Percentiles rank a stretch among this genome's conserved stretches.
These are phyloP conservation scores for Chymomyza fuscimana DNA, from an alignment of 2,888 invertebrate genomes.

Conservation along the genomic window DNA sequence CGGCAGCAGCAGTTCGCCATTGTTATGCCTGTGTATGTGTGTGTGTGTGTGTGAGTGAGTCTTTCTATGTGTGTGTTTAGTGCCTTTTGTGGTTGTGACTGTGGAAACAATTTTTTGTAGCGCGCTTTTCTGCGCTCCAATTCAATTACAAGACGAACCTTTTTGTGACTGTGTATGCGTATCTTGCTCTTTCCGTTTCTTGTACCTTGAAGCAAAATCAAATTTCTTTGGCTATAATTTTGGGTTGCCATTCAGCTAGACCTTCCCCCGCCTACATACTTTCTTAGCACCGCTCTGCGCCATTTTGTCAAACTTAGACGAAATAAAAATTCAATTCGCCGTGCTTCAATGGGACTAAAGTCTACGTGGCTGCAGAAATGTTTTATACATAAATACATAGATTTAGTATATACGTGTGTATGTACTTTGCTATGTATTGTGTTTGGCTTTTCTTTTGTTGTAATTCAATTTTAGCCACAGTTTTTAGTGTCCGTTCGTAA, in stretches of 20 bases:
- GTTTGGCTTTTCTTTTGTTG: constrained; percentile 15
- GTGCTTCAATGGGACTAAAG: constrained; percentile 59
- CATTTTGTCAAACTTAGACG: constrained; percentile 53
- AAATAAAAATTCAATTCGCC: constrained; percentile 67
- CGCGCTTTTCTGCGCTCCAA: constrained; percentile 66
- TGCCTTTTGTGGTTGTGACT: constrained; percentile 51
- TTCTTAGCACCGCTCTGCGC: constrained; percentile 38
- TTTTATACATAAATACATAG: not conserved
- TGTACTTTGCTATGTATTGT: constrained; percentile 10
- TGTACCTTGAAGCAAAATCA: constrained; percentile 57
- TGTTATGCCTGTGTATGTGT: constrained; percentile 37
- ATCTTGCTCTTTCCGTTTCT: not conserved
- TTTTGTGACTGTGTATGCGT: constrained; percentile 27
- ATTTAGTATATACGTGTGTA: not conserved
- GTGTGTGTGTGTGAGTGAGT: constrained; percentile 11
- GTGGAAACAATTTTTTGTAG: constrained; percentile 33
- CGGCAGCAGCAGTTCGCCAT: constrained; percentile 47
- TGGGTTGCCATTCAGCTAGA: constrained; percentile 13
- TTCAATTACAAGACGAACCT: constrained; percentile 58
- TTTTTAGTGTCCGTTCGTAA: not conserved
- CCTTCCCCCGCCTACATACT: not conserved
- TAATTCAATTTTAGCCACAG: constrained; percentile 63
- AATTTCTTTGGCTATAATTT: constrained; percentile 70
- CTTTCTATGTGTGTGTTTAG: constrained; percentile 25
- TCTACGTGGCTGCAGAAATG: constrained; percentile 40